Evolutionary conservation across 2,797 vertebrate species (phyloP), one percentile per base, ranked within the genome.

Genomic region (Poeciliopsis gracilis): DNA sequence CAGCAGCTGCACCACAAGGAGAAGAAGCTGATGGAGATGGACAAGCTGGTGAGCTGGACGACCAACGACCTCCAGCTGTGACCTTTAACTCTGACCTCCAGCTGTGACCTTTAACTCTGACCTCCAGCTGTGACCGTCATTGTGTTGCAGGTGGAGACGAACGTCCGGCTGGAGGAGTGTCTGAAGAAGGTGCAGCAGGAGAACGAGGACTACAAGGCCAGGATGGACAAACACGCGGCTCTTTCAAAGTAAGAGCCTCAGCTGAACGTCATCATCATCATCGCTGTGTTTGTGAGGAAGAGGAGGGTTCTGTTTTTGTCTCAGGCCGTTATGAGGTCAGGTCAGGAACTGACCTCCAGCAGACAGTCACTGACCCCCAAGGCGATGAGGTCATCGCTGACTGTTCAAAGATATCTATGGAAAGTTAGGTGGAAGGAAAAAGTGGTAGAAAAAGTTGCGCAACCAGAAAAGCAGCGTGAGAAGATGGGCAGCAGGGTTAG

Each of bases 201-300:
- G 91, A 99, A 99, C 0, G 98, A 99, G 91, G 98, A 98, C 89
- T 91, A 98, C 76, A 98, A 93, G 92, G 98, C 97, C 73, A 94
- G 98, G 46, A 99, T 99, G 97, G 97, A 98, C 91, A 98, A 97
- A 93, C 98, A 99, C 23, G 94, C 97, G 59, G 97, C 97, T 1
- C 93, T 98, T 69, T 99, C 98, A 41, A 98, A 94, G 98, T 99
- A 95, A 76, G 88, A 75, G 1, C 57, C 33, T 4, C 18, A 8
- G 46, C 71, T 20, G 30, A 28, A 8, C 2, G 6, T 49, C 18
- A 7, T 20, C 20, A 51, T 51, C 20, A 51, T 51, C 49, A 23
- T 51, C 20, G 18, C 49, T 47, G 46, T 23, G 49, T 51, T 51
- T 51, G 20, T 23, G 49, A 55, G 51, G 51, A 55, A 55, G 51